These are phyloP conservation scores for Macroglossus sobrinus DNA, from an alignment of 2,113 vertebrate genomes.

Conservation along the genomic window DNA sequence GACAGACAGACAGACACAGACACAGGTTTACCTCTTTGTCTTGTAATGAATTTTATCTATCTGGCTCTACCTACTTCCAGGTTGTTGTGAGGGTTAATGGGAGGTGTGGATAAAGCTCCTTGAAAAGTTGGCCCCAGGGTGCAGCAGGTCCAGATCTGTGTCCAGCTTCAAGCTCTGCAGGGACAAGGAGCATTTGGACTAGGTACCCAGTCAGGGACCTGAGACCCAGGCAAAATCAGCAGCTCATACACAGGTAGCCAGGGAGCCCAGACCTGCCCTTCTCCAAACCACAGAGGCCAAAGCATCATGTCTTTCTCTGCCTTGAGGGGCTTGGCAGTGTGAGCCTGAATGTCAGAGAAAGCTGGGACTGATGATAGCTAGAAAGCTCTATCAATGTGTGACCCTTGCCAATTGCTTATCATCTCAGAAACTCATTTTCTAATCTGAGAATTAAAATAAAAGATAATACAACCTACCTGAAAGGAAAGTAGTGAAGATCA, in stretches of 20 bases:
- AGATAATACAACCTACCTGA: not conserved
- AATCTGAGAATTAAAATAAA: not conserved
- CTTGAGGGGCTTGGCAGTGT: not conserved
- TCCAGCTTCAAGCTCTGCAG: not conserved
- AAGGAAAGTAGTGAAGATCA: not conserved
- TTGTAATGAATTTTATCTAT: not conserved
- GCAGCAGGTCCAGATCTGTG: not conserved
- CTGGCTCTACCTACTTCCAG: not conserved
- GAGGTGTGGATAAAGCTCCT: not conserved
- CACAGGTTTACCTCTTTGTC: not conserved
- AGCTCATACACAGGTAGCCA: not conserved
- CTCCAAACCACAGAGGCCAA: not conserved
- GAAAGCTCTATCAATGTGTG: not conserved
- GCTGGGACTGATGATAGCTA: not conserved
- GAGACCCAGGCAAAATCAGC: not conserved
- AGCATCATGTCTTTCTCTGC: not conserved
- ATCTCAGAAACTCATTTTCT: not conserved
- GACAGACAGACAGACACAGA: not conserved
- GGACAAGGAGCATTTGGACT: not conserved
- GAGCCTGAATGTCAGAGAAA: not conserved
- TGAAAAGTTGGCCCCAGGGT: not conserved
- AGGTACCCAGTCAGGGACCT: not conserved
- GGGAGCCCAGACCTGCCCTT: not conserved
- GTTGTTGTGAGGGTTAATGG: not conserved
- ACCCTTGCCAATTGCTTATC: not conserved